Percentiles rank a stretch among this genome's conserved stretches.
Conservation (phyloP, 2,888 invertebrate species). For the Amphipyra tragopoginis region DNA sequence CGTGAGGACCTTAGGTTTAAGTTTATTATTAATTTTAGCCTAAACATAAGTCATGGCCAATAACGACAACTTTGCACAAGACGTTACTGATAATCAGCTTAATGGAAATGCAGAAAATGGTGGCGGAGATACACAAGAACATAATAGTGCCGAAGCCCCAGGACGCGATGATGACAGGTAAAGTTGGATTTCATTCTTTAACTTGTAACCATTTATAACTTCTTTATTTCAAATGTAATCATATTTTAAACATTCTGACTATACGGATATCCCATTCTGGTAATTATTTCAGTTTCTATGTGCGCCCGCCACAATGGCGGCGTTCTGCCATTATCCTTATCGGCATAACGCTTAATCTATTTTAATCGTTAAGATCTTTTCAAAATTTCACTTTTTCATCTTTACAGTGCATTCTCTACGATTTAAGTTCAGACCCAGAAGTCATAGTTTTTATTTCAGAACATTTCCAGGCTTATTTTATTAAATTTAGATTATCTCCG, state of each 20-base stretch:
- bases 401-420: slow-evolving; percentile 80
- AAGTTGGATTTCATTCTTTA: slow-evolving; percentile 59
- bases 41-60: slow-evolving; percentile 92
- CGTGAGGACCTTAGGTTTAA: slow-evolving; percentile 84
- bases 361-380: slow-evolving; percentile 82
- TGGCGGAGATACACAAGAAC: slow-evolving; percentile 92
- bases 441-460: slow-evolving; percentile 86
- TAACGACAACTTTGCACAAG: slow-evolving; percentile 95
- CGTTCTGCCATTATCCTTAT: slow-evolving; percentile 82
- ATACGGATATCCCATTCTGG: slow-evolving; percentile 63
- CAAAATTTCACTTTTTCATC: slow-evolving; percentile 82
- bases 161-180: slow-evolving; percentile 96
- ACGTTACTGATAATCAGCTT: slow-evolving; percentile 93
- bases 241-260: slow-evolving; percentile 42
- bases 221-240: slow-evolving; percentile 37
- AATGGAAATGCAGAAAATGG: slow-evolving; percentile 91
- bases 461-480: slow-evolving; percentile 76
- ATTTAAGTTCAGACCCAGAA: slow-evolving; percentile 72
- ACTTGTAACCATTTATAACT: slow-evolving; percentile 23
- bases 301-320: slow-evolving; percentile 84
- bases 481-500: slow-evolving; percentile 76
- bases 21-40: slow-evolving; percentile 89
- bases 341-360: slow-evolving; percentile 79
- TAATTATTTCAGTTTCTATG: slow-evolving; percentile 73
- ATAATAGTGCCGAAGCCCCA: slow-evolving; percentile 93